Base-by-base conservation (phyloP, 2,113 vertebrate genomes). In the Nansenia antarctica region DNA sequence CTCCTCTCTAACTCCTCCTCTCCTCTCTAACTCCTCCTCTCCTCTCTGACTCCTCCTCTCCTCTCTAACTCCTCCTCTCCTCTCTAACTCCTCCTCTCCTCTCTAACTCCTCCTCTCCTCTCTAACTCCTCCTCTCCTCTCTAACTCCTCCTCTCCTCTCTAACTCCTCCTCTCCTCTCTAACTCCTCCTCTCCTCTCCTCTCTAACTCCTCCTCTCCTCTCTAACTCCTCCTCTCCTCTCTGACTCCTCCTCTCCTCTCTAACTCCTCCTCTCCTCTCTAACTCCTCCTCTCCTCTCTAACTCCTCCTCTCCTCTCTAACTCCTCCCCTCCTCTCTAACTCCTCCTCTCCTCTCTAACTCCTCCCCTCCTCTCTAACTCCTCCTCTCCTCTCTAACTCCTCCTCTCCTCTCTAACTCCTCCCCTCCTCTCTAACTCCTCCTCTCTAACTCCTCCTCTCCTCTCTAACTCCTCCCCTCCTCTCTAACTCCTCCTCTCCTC, bases 201-300 rank as follows among this genome's bases (percentile, higher is more conserved):
- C 99, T 97, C 65, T 99, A 89, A 97, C 99, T 81, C 98, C 98
- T 86, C 98, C 98, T n/a, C n/a, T n/a, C n/a, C n/a, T n/a, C n/a
- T 22, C 45, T 49, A n/a, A 8, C 11, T n/a, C 20, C 6, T 15
- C 14, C 45, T 49, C 4, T 7, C n/a, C 20, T 49, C 45, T 22
- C 11, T 49, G n/a, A n/a, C n/a, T n/a, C n/a, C n/a, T n/a, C n/a
- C n/a, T n/a, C n/a, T n/a, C n/a, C n/a, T n/a, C n/a, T n/a, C n/a
- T n/a, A n/a, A n/a, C n/a, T n/a, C 6, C 18, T 2, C 12, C 12
- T 9, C n/a, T 27, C 37, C 49, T n/a, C n/a, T 22, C 45, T 49
- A n/a, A 8, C 11, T n/a, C 20, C 6, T 15, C 14, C 45, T 49
- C 4, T 7, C n/a, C 20, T 49, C 45, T 22, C 11, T 49, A n/a